Base-by-base conservation (phyloP, 2,113 vertebrate genomes). In the Haemorhous mexicanus region DNA sequence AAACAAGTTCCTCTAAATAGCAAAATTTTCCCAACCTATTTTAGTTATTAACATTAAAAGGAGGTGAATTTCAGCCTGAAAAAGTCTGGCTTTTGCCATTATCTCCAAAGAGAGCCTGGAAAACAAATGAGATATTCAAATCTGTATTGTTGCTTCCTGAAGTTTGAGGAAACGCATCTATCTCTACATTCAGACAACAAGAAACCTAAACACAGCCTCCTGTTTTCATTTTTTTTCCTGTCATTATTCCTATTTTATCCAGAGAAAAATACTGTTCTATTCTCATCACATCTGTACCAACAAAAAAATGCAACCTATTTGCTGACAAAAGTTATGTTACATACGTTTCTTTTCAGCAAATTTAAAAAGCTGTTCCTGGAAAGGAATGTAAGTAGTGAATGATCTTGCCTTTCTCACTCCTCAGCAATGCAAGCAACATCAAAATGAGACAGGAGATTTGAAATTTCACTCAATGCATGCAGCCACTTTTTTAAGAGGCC, bases 311-410 rank as follows among this genome's bases (percentile, higher is more conserved):
- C 4, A 41, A 28, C 1, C 2, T 43, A 39, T 46, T 86, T 86
- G 32, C 15, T 53, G 58, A 37, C 6, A 46, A 50, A 79, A 44
- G 22, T 50, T 37, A 39, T 33, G 14, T 19, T 39, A 61, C 12
- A 33, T 13, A 19, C 0, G 1, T 56, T 44, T 37, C 1, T 56
- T 66, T 64, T 16, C 33, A 92, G 47, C 3, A 3, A 39, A 8
- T 63, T 87, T 22, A 26, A 43, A 8, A 28, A 47, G 47, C 8
- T 44, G 33, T 74, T 50, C 27, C 41, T 28, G 27, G 74, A 78
- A 58, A 83, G 2, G 10, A 52, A 67, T 3, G 16, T 46, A 41
- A 77, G 24, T 8, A 73, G 9, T 55, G 30, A 85, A 69, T 33
- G 13, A 52, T 23, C 30, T 82, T 66, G 20, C 11, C 16, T 61